A percentile compares a stretch with the other conserved stretches of the same genome.
Conservation (phyloP, 2,888 invertebrate genomes). For the Zootermopsis nevadensis region DNA sequence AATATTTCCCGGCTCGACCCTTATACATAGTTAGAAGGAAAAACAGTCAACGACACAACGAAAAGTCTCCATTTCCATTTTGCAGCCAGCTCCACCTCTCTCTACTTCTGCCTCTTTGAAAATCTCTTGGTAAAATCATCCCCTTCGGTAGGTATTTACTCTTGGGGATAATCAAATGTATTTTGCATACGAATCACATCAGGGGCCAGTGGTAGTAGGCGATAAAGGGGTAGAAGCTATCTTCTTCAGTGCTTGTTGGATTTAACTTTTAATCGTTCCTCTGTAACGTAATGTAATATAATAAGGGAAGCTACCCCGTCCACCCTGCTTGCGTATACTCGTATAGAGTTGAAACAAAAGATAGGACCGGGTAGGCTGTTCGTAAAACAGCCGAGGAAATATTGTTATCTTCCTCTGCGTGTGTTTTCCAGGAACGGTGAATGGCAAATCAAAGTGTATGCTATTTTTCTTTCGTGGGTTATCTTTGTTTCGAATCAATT, state of each 20-base stretch:
- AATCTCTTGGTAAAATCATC: constrained; percentile 48
- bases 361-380: constrained; percentile 38
- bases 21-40: constrained; percentile 40
- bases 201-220: constrained; percentile 48
- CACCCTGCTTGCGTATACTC: constrained; percentile 27
- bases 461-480: constrained; percentile 45
- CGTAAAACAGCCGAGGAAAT: constrained; percentile 45
- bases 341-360: constrained; percentile 49
- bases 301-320: constrained; percentile 33
- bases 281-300: constrained; percentile 47
- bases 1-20: constrained; percentile 42
- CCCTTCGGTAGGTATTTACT: constrained; percentile 53
- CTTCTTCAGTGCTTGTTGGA: constrained; percentile 52
- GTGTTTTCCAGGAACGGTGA: constrained; percentile 37
- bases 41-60: constrained; percentile 40
- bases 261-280: constrained; percentile 52
- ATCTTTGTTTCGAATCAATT: constrained; percentile 43
- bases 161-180: constrained; percentile 54
- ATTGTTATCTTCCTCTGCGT: constrained; percentile 47
- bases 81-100: constrained; percentile 15
- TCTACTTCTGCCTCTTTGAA: constrained; percentile 40
- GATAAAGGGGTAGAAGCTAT: constrained; percentile 53
- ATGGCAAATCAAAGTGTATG: constrained; percentile 47
- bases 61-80: constrained; percentile 47
- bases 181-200: constrained; percentile 53